Base-by-base conservation (phyloP, 2,113 vertebrate species). In the Lepus europaeus region DNA sequence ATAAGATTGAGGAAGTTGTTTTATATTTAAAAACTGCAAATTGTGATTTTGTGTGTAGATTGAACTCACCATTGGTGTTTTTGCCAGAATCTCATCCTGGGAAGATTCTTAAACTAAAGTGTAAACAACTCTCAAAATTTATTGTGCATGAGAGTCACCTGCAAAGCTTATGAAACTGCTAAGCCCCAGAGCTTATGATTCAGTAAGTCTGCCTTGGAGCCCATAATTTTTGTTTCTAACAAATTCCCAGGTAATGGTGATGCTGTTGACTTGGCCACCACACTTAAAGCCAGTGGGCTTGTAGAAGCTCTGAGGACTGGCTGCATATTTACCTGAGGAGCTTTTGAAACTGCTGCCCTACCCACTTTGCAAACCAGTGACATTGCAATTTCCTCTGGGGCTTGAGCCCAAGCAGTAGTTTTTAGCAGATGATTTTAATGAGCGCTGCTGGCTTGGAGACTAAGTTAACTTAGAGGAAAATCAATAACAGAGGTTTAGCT, bases 1-100 rank as follows among this genome's bases (percentile, higher is more conserved):
- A 12, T 92, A 68, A 85, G 39, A 61, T 39, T 61, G 69, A 77
- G n/a, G 73, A 85, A 63, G 25, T 90, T 88, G 45, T 76, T 90
- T 93, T 14, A 19, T 87, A 22, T 70, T 91, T 95, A 33, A 89
- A 77, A 82, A 31, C 49, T 84, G 85, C 56, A 74, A 86, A 61
- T 61, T 79, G 53, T 69, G 45, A 81, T 73, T 4, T 39, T 51
- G 19, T 51, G 22, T 68, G n/a, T 49, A 86, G 61, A 53, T 23
- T 5, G 51, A 86, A 5, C 69, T 64, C 56, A 39, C 73, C 39
- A 29, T 66, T 86, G 70, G 19, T 59, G 56, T 63, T 78, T 59
- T 66, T 82, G 16, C 27, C 45, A 49, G 87, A 90, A 51, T 89
- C 85, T 73, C 39, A 53, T 77, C 81, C 45, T 70, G 29, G 95